Evolutionary conservation across 2,113 vertebrate genomes (phyloP).

Genomic region (Gavia stellata): DNA sequence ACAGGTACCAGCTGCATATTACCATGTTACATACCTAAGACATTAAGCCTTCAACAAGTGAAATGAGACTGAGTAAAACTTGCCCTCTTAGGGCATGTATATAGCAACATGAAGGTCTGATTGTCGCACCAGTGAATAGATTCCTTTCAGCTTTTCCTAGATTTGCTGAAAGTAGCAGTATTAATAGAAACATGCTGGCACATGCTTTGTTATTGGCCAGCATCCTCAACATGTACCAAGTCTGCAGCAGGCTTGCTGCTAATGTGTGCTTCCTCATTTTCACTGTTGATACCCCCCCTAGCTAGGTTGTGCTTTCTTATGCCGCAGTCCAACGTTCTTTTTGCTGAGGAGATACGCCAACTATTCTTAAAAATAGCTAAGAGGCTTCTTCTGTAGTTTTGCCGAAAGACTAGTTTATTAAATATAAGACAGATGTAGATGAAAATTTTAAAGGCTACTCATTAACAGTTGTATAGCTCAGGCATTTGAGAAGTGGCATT

Average conservation of each 20-base stretch:
- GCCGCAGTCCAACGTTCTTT: background rate
- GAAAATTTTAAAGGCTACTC: background rate
- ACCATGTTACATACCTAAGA: background rate
- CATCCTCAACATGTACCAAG: background rate
- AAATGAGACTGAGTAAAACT: background rate
- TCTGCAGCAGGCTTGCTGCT: background rate
- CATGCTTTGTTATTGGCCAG: background rate
- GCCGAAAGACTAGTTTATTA: background rate
- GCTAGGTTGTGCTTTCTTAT: background rate
- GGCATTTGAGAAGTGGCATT: background rate
- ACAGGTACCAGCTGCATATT: background rate
- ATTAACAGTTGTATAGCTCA: background rate
- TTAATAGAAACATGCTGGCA: background rate
- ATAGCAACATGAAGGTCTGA: background rate
- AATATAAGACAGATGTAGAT: background rate
- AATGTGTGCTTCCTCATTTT: background rate
- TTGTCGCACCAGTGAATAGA: background rate
- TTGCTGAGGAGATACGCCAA: background rate
- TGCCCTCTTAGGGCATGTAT: background rate
- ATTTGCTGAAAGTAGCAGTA: background rate
- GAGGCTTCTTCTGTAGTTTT: background rate
- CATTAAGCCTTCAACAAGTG: background rate
- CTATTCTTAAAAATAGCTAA: background rate
- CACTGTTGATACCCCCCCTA: background rate
- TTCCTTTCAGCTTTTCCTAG: background rate